phyloP scores from a whole-genome alignment of 2,888 invertebrate species.

The Folsomia candida region DNA sequence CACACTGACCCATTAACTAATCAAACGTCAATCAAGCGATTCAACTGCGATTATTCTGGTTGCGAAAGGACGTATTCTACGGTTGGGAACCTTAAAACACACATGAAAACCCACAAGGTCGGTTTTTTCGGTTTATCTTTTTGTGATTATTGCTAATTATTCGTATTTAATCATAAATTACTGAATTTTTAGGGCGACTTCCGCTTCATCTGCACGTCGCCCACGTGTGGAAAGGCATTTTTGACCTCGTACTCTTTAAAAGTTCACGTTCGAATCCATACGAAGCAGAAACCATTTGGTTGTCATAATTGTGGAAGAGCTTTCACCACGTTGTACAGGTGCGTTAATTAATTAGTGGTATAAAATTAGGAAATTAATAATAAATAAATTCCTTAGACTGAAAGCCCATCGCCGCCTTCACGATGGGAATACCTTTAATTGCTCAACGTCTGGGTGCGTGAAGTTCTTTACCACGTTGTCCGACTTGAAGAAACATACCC shows the following conservation, averaged over 20 bases:
- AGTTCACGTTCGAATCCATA: constrained; percentile 90
- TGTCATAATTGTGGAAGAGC: constrained; percentile 87
- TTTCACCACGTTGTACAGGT: constrained; percentile 90
- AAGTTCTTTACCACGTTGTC: constrained; percentile 92
- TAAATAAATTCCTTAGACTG: too few relatives aligned
- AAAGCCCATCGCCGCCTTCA: constrained; percentile 88
- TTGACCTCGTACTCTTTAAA: constrained; percentile 91
- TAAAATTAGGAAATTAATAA: too few relatives aligned
- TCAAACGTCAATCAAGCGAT: neutral
- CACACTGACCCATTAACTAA: neutral
- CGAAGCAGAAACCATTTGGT: constrained; percentile 85
- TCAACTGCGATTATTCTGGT: constrained; percentile 4
- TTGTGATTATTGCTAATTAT: neutral
- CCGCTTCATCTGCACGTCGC: constrained; percentile 84
- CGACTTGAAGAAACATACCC: constrained; percentile 88
- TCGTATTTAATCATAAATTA: neutral
- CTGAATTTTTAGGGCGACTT: constrained; percentile 72
- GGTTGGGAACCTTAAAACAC: constrained; percentile 88
- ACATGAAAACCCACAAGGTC: constrained; percentile 96
- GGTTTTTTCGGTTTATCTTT: constrained; percentile 48
- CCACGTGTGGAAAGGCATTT: constrained; percentile 86
- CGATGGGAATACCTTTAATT: constrained; percentile 92
- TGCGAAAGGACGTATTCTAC: constrained; percentile 62
- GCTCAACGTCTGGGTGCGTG: constrained; percentile 74
- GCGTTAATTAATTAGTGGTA: too few relatives aligned